Base-by-base conservation (phyloP, 2,113 vertebrate genomes). In the Sander vitreus region DNA sequence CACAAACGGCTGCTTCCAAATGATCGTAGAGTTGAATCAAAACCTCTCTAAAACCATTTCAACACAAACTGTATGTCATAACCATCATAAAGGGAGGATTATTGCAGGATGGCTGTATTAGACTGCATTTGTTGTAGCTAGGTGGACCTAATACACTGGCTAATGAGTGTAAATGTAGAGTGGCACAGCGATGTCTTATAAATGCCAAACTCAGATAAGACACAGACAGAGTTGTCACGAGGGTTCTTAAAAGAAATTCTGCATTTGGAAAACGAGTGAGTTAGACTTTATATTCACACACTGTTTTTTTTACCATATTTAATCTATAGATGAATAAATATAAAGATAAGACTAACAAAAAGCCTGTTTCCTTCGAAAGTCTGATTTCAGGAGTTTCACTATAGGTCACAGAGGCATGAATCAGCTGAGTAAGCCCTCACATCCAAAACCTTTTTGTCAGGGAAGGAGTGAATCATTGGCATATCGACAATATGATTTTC, bases 381-480 rank as follows among this genome's bases (percentile, higher is more conserved):
- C 27, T 12, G 8, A 60, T 66, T 57, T 67, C 39, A 63, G 39
- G 36, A 77, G 70, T 85, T 67, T 78, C 48, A 77, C 39, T 30
- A 5, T 16, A 33, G 76, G 68, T 58, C 50, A 69, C 4, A 15
- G 39, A 43, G 10, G 7, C 23, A 11, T 36, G 45, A 78, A 76
- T 77, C 30, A 74, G 85, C 80, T 81, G 71, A 73, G 54, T 84
- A 63, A 90, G 69, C 66, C 30, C 25, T 85, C 79, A 69, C 74
- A 57, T 70, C 48, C 73, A 76, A 14, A 65, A 50, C 43, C 33
- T 33, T 62, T 27, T 45, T 54, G 51, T 76, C 63, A 80, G 70
- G 92, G 91, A 91, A 91, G 73, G 39, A 85, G 62, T 91, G 88
- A 89, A 81, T 91, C 86, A 91, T n/a, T 69, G 57, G 39, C 81